Evolutionary conservation across 2,113 vertebrate genomes (phyloP), one percentile per base, ranked within the genome.

Genomic region (Sporophila hypoxantha): DNA sequence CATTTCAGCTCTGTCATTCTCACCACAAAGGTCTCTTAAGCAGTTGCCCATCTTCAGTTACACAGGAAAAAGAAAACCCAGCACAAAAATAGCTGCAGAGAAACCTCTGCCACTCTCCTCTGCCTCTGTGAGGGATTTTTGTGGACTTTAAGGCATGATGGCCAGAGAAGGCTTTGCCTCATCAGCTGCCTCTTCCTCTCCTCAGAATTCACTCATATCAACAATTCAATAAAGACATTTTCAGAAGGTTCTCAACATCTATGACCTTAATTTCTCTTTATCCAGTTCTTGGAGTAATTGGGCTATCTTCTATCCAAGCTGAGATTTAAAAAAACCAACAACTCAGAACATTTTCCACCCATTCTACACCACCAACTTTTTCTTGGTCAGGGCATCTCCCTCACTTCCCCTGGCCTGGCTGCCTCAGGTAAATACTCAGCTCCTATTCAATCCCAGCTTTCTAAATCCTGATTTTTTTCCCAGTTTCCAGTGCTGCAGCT

Each of bases 81-180:
- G 7, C 14, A 16, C 34, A n/a, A 17, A 61, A 61, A 60, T 7
- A 36, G 41, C 50, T 79, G 64, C 5, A 66, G 23, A 41, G 17
- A 57, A 90, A 69, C 12, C 36, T 71, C 59, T 61, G 25, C 55
- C 21, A 9, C 55, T 17, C 17, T 62, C 61, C 44, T 61, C 50
- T 61, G 74, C 57, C 61, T n/a, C 59, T 36, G 3, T 12, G 30
- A 0, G 3, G 37, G 10, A 0, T 19, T 79, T 62, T 18, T 37
- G 52, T 25, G 53, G n/a, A 29, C 8, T 64, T 56, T 29, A 13
- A 74, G 44, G 52, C 41, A 55, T 0, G 0, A 44, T 6, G 25
- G 59, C 25, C 8, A 7, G 6, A 6, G 30, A 76, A 78, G 32
- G 50, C 26, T 92, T 13, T 65, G 53, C 66, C 19, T 80, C n/a